phyloP scores from a whole-genome alignment of 2,113 vertebrate species.

The Calypte anna region DNA sequence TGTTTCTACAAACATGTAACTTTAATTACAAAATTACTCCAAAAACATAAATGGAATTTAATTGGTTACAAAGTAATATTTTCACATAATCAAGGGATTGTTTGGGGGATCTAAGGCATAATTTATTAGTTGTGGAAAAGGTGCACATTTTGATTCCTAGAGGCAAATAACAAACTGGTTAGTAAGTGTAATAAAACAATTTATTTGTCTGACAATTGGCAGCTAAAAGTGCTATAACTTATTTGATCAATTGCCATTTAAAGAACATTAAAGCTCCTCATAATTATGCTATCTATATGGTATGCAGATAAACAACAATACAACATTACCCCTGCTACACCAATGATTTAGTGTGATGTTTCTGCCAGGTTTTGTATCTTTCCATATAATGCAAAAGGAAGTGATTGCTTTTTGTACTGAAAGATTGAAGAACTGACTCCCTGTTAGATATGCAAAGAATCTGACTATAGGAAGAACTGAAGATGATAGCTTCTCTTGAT shows the following conservation, averaged over 20 bases:
- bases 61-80: constrained; percentile 71
- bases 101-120: constrained; percentile 40
- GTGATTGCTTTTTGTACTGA: constrained; percentile 61
- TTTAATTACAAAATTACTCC: constrained; percentile 62
- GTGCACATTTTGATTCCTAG: constrained; percentile 50
- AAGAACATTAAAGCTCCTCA: constrained; percentile 53
- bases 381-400: constrained; percentile 67
- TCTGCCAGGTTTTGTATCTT: constrained; percentile 59
- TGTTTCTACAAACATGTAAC: constrained; percentile 59
- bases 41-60: constrained; percentile 70
- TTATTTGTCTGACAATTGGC: constrained; percentile 66
- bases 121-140: constrained; percentile 61
- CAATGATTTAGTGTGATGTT: constrained; percentile 52
- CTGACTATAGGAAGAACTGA: neutral
- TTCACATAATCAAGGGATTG: constrained; percentile 46
- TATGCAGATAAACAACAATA: constrained; percentile 59
- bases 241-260: constrained; percentile 70
- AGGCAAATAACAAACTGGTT: constrained; percentile 74
- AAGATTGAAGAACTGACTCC: constrained; percentile 14
- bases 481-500: neutral
- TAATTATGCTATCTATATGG: constrained; percentile 61
- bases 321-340: constrained; percentile 7
- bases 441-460: constrained; percentile 25
- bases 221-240: constrained; percentile 38
- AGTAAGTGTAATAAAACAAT: constrained; percentile 67